Evolutionary conservation across 2,113 vertebrate species (phyloP).

Genomic region (Nicator chloris): DNA sequence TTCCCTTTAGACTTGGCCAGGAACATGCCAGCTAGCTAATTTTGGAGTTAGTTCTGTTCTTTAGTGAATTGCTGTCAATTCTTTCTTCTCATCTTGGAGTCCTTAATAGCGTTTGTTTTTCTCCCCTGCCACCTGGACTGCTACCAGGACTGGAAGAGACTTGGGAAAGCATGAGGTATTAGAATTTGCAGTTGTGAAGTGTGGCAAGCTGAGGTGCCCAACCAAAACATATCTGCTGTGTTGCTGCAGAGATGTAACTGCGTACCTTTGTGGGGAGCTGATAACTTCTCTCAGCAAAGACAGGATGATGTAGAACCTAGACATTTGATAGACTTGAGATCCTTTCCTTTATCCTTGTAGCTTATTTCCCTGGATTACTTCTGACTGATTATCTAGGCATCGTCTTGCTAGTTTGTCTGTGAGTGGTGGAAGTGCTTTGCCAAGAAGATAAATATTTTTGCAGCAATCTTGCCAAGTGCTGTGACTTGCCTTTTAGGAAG

Average conservation of each 20-base stretch:
- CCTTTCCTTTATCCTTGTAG: background rate
- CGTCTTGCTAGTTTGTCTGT: background rate
- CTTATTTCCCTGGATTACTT: background rate
- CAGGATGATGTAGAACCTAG: background rate
- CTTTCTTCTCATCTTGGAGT: background rate
- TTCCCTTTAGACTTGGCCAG: background rate
- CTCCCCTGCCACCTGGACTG: background rate
- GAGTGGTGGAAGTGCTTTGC: constrained; percentile 10
- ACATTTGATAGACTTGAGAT: background rate
- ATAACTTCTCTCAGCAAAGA: background rate
- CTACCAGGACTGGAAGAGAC: background rate
- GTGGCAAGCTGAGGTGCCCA: background rate
- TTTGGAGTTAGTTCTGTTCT: background rate
- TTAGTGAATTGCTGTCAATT: background rate
- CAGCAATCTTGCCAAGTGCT: background rate
- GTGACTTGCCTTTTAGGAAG: background rate
- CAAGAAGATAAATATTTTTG: constrained; percentile 38
- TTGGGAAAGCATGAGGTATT: background rate
- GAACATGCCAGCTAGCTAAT: background rate
- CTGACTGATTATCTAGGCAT: background rate
- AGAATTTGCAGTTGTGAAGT: background rate
- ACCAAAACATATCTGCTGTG: background rate
- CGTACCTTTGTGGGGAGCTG: background rate
- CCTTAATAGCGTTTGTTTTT: constrained; percentile 2
- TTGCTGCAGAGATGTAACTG: background rate